Percentiles rank a stretch among this genome's conserved stretches.
Evolutionary conservation across 2,888 invertebrate genomes (phyloP).

Genomic region (Orchestes rusci): DNA sequence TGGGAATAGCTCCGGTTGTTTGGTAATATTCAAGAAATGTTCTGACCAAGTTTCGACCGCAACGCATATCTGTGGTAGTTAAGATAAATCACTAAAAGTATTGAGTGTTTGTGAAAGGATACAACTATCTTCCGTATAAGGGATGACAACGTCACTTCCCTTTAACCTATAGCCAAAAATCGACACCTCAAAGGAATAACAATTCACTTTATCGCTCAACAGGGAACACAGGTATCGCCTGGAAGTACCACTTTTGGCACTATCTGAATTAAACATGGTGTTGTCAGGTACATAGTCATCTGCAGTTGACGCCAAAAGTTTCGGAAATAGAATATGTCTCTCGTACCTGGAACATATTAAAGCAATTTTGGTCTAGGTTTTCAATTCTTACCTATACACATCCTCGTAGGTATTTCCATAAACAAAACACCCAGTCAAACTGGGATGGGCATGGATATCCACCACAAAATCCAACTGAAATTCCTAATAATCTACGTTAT

Average conservation of each 20-base stretch:
- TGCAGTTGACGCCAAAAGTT: conserved; percentile 77
- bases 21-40: conserved; percentile 78
- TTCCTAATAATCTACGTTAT: conserved; percentile 36
- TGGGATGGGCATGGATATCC: conserved; percentile 91
- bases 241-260: conserved; percentile 77
- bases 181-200: conserved; percentile 86
- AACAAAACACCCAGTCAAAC: conserved; percentile 87
- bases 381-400: conserved; percentile 82
- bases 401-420: conserved; percentile 93
- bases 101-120: conserved; percentile 55
- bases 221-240: conserved; percentile 72
- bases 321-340: conserved; percentile 90
- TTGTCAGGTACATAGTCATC: conserved; percentile 81
- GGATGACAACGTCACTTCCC: conserved; percentile 61
- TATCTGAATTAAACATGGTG: conserved; percentile 90
- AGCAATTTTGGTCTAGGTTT: no score
- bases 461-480: conserved; percentile 85
- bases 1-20: conserved; percentile 60
- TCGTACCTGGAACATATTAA: conserved; percentile 63
- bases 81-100: not conserved
- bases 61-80: conserved; percentile 56
- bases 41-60: conserved; percentile 68
- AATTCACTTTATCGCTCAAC: conserved; percentile 72
- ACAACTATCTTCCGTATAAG: conserved; percentile 94
- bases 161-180: conserved; percentile 79